Evolutionary conservation across 2,797 vertebrate genomes (phyloP).

Genomic region (Pseudotriccus pelzelni): DNA sequence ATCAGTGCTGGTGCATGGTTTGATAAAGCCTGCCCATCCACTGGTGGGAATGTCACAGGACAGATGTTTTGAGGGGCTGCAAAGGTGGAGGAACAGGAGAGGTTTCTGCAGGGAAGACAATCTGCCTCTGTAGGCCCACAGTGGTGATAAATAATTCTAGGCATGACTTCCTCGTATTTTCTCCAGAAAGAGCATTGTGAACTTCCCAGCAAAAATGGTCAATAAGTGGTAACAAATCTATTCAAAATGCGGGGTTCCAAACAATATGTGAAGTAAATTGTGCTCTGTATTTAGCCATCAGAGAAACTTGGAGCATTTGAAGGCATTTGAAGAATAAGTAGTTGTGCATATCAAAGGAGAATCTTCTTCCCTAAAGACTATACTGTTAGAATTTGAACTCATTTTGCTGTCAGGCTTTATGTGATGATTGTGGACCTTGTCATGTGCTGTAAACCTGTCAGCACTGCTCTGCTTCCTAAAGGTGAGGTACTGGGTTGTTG

Average conservation of each 20-base stretch:
- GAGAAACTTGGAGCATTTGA: neutral
- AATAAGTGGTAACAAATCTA: neutral
- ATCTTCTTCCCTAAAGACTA: neutral
- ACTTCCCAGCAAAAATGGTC: neutral
- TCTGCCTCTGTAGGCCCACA: neutral
- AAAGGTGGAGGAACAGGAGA: neutral
- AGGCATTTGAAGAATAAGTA: neutral
- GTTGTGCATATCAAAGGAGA: neutral
- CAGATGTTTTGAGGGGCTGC: neutral
- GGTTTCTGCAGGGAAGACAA: neutral
- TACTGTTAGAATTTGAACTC: neutral
- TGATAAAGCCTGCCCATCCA: neutral
- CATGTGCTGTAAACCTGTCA: neutral
- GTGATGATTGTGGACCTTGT: neutral
- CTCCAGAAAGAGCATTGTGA: neutral
- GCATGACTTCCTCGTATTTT: neutral
- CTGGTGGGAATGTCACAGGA: neutral
- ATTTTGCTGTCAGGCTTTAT: neutral
- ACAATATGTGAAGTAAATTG: neutral
- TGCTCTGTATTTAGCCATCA: neutral
- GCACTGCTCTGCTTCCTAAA: neutral
- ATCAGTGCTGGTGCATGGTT: neutral
- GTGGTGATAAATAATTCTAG: neutral
- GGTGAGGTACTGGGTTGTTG: neutral
- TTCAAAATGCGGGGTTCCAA: neutral